phyloP scores from a whole-genome alignment of 2,113 vertebrate species.

The Trematomus loennbergii region DNA sequence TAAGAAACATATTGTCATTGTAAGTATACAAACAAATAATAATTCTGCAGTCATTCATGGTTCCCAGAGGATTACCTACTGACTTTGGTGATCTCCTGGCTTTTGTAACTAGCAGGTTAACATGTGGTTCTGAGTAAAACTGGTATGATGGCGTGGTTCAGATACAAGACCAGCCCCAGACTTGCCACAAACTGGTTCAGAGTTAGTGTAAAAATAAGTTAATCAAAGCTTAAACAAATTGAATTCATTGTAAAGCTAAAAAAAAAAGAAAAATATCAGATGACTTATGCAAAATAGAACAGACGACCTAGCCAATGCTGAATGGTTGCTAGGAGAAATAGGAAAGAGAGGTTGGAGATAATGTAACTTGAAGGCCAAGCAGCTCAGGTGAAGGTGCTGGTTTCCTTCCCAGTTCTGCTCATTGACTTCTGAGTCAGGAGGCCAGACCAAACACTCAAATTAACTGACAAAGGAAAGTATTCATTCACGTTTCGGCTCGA shows the following conservation, averaged over 20 bases:
- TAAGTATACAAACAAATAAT: no score
- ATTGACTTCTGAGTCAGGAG: slow-evolving; percentile 1
- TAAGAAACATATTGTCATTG: no score
- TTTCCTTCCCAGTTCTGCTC: neutral
- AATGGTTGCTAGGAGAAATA: neutral
- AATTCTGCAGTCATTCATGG: neutral
- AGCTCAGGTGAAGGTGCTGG: neutral
- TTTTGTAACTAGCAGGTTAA: neutral
- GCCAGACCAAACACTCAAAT: slow-evolving; percentile 1
- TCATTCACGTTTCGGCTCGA: neutral
- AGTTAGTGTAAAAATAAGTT: no score
- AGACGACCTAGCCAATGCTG: no score
- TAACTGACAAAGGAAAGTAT: neutral
- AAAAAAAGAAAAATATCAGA: neutral
- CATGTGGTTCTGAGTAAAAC: no score
- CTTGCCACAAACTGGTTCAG: no score
- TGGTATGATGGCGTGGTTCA: no score
- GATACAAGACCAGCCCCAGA: no score
- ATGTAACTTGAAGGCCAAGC: neutral
- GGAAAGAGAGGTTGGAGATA: no score
- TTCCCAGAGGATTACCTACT: no score
- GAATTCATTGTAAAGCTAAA: neutral
- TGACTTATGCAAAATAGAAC: neutral
- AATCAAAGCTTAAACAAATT: neutral
- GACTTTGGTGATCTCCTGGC: neutral